Conservation (phyloP, 2,113 vertebrate species). For the Rhombomys opimus region DNA sequence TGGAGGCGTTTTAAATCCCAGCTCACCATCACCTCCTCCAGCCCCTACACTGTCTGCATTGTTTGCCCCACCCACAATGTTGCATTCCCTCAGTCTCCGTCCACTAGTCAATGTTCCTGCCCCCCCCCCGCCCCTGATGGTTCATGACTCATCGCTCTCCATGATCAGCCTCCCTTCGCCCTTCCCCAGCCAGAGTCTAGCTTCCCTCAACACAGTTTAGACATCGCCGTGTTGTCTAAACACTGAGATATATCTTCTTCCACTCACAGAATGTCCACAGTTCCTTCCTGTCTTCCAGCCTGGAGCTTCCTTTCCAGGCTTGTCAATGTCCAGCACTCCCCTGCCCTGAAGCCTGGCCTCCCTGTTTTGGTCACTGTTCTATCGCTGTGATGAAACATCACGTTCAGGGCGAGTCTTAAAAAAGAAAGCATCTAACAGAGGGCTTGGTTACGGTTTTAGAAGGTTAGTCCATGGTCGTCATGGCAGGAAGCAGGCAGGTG, state of each 20-base stretch:
- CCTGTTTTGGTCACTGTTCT: not conserved
- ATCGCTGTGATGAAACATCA: not conserved
- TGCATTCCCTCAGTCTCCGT: not conserved
- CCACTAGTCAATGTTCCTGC: accelerated
- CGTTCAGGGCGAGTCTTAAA: not conserved
- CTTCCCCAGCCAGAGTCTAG: not conserved
- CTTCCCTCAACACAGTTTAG: not conserved
- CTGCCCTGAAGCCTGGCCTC: not conserved
- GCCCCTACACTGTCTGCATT: not conserved
- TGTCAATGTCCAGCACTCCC: not conserved
- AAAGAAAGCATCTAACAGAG: not conserved
- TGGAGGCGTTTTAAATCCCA: not conserved
- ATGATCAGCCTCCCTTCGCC: not conserved
- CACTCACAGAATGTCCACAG: not conserved
- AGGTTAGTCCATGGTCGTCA: not conserved
- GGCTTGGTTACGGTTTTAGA: not conserved
- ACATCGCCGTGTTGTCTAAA: not conserved
- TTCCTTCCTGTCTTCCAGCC: not conserved
- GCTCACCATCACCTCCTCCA: not conserved
- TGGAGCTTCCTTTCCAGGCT: accelerated
- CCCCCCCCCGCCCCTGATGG: not conserved
- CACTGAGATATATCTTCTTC: not conserved
- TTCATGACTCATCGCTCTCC: not conserved
- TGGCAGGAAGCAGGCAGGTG: not conserved
- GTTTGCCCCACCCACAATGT: not conserved